A percentile compares a stretch with the other conserved stretches of the same genome.
Evolutionary conservation across 53 echinoderm and acorn worm genomes (phyloP).

Genomic region (Paracentrotus lividus): DNA sequence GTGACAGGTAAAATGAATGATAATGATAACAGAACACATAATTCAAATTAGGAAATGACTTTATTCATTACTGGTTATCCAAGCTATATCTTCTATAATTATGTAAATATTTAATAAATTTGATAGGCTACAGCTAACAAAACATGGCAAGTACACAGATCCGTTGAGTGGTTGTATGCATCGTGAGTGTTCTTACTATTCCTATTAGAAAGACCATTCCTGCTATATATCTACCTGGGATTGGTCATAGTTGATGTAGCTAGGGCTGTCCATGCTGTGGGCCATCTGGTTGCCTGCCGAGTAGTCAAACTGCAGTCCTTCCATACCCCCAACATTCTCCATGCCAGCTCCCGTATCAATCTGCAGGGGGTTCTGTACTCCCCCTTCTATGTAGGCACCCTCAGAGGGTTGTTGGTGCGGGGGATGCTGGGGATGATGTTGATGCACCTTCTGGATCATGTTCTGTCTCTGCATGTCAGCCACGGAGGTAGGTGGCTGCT

Average conservation of each 20-base stretch:
- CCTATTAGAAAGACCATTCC: background rate
- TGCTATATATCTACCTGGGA: constrained; percentile 36
- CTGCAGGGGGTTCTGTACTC: constrained; percentile 90
- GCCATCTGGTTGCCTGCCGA: constrained; percentile 89
- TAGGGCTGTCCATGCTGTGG: constrained; percentile 98
- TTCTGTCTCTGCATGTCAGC: constrained; percentile 77
- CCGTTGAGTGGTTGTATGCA: background rate
- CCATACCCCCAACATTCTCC: constrained; percentile 87
- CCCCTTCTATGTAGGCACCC: constrained; percentile 74
- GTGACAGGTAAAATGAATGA: too few species aligned
- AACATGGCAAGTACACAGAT: background rate
- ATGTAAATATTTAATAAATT: background rate
- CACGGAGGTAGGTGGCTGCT: constrained; percentile 76
- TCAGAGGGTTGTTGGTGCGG: constrained; percentile 62
- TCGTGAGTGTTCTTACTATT: background rate
- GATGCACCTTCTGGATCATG: constrained; percentile 65
- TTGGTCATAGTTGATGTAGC: constrained; percentile 78
- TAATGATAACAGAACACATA: too few species aligned
- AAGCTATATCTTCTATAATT: too few species aligned
- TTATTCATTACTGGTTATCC: too few species aligned
- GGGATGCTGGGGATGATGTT: constrained; percentile 63
- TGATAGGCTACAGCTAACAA: background rate
- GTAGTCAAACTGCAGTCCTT: constrained; percentile 99
- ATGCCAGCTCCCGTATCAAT: constrained; percentile 90
- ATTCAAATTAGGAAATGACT: too few species aligned